Evolutionary conservation across 1,140 invertebrate species (phyloP).

Genomic region (Odontomachus brunneus): DNA sequence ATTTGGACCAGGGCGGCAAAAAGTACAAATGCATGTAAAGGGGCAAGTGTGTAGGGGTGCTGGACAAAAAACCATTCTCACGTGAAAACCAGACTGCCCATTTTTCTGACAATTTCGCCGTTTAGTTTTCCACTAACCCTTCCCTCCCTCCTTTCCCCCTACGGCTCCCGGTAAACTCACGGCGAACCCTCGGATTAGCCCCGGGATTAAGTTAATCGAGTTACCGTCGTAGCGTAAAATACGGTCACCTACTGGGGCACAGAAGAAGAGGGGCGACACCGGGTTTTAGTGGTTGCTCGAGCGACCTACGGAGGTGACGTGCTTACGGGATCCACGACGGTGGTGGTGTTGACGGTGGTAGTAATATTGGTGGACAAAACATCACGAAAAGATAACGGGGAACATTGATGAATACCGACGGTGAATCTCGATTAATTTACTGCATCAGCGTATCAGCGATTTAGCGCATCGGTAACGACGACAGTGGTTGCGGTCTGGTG

Average conservation of each 20-base stretch:
- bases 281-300: slow-evolving; percentile 82
- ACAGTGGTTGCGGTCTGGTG: no score
- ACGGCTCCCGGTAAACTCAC: slow-evolving; percentile 5
- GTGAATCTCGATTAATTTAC: slow-evolving; percentile 11
- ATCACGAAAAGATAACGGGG: slow-evolving; percentile 59
- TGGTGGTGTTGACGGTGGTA: slow-evolving; percentile 60
- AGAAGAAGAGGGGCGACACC: slow-evolving; percentile 80
- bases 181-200: slow-evolving; percentile 4
- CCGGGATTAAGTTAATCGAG: slow-evolving; percentile 44
- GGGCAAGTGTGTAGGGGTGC: slow-evolving; percentile 38
- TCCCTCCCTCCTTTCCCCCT: no score
- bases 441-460: no score
- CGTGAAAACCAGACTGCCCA: slow-evolving; percentile 28
- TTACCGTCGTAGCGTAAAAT: slow-evolving; percentile 53
- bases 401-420: slow-evolving; percentile 48
- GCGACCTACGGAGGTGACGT: slow-evolving; percentile 84
- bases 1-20: slow-evolving; percentile 56
- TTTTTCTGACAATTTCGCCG: slow-evolving; percentile 40
- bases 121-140: neutral
- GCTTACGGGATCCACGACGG: slow-evolving; percentile 77
- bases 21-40: slow-evolving; percentile 68
- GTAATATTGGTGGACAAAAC: slow-evolving; percentile 13
- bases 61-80: slow-evolving; percentile 44
- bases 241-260: slow-evolving; percentile 72
- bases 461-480: no score